A percentile compares a stretch with the other conserved stretches of the same genome.
Evolutionary conservation across 2,113 vertebrate species (phyloP).

Genomic region (Collichthys lucidus): DNA sequence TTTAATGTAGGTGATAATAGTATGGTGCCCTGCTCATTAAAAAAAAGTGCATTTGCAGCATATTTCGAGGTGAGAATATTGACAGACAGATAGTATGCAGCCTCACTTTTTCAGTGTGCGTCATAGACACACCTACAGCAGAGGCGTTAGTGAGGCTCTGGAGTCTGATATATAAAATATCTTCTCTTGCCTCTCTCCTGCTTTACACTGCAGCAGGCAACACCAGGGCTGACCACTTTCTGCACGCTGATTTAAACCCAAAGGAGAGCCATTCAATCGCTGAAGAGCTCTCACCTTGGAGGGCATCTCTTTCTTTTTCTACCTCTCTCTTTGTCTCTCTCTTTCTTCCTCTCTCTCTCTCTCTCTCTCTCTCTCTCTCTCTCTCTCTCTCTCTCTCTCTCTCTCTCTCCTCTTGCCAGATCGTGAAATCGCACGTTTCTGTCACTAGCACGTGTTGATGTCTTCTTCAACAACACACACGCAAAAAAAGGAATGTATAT

Average conservation of each 20-base stretch:
- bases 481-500: slow-evolving; percentile 37
- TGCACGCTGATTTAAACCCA: slow-evolving; percentile 43
- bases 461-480: slow-evolving; percentile 25
- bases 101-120: slow-evolving; percentile 56
- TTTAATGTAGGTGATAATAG: not conserved
- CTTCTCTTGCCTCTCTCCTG: slow-evolving; percentile 38
- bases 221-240: slow-evolving; percentile 32
- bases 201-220: slow-evolving; percentile 57
- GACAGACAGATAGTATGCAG: slow-evolving; percentile 38
- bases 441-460: slow-evolving; percentile 48
- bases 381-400: slow-evolving; percentile 13
- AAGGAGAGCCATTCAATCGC: slow-evolving; percentile 46
- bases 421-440: slow-evolving; percentile 35
- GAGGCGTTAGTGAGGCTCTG: slow-evolving; percentile 53
- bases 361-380: slow-evolving; percentile 9
- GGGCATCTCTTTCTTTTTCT: slow-evolving; percentile 15
- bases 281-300: slow-evolving; percentile 54
- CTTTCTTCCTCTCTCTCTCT: slow-evolving; percentile 1
- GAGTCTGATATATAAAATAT: slow-evolving; percentile 48
- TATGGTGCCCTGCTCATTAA: not conserved
- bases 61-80: slow-evolving; percentile 7
- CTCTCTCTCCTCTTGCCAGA: slow-evolving; percentile 1
- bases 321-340: not conserved
- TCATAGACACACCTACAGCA: slow-evolving; percentile 66
- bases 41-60: not conserved